Base-by-base conservation (phyloP, 2,888 invertebrate genomes). In the Seira ritae region DNA sequence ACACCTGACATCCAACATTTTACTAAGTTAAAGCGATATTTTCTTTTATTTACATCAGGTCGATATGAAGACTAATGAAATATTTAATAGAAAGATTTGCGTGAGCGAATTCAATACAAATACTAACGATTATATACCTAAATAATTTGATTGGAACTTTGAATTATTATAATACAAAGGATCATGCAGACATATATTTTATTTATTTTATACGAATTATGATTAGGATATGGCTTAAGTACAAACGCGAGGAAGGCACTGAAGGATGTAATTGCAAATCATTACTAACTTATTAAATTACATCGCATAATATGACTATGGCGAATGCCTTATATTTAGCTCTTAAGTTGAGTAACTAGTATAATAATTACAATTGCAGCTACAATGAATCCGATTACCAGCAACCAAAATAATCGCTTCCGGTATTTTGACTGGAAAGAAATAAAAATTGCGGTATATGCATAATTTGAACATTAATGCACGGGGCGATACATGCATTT, bases 331-430 rank as follows among this genome's bases (percentile, higher is more conserved):
- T 15, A 19, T 1, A 22, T 1, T 73, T 83, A 85, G 37, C 71
- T 86, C 73, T 86, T 88, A 50, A 89, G 66, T 71, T 86, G 81
- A 1, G 87, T 87, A 84, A 94, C 92, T 87, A 95, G 92, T 91
- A 96, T 93, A 71, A 94, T 94, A 82, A 95, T 92, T 89, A 96
- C 92, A 89, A 95, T 91, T 88, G 94, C 93, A 81, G 93, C 93
- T 89, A 95, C 91, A 88, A 95, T 92, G 85, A 93, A 90, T 76
- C 93, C 95, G 87, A 96, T 93, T 77, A 94, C 90, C 88, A 94
- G 92, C 86, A 96, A 92, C 88, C 95, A 93, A 90, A 94, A 93
- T 91, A 96, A 92, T 92, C 95, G 95, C 90, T 93, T 93, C 79
- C 96, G 93, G 90, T 94, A 95, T 90, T 93, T 93, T 4, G 85